Evolutionary conservation across 2,797 vertebrate genomes (phyloP).

Genomic region (Vultur gryphus): DNA sequence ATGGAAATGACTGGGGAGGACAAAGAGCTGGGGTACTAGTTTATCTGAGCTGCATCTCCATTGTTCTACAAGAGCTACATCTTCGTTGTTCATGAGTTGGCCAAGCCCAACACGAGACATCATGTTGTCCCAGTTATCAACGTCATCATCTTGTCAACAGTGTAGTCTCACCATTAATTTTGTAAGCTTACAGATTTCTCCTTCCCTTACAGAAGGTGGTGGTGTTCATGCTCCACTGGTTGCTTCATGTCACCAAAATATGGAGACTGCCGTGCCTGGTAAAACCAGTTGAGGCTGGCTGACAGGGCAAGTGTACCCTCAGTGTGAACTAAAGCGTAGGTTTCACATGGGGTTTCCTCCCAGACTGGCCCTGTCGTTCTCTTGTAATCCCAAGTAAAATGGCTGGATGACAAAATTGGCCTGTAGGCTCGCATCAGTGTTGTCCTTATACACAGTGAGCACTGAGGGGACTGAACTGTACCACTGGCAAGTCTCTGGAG

Average conservation of each 20-base stretch:
- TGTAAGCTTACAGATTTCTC: background rate
- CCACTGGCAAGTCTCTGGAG: background rate
- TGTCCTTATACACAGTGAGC: background rate
- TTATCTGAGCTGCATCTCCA: background rate
- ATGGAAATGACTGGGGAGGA: background rate
- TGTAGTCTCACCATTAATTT: background rate
- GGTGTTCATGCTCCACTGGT: background rate
- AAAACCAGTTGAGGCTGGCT: background rate
- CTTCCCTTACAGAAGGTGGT: background rate
- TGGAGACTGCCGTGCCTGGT: background rate
- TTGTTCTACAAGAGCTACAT: background rate
- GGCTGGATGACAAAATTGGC: background rate
- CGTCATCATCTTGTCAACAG: background rate
- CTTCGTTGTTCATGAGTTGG: background rate
- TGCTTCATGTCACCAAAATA: background rate
- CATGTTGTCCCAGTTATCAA: background rate
- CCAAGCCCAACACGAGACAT: background rate
- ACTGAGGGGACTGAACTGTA: background rate
- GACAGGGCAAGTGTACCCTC: background rate
- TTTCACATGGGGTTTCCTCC: background rate
- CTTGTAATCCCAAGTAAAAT: rapidly evolving
- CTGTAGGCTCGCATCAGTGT: background rate
- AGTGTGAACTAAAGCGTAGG: background rate
- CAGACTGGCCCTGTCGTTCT: background rate
- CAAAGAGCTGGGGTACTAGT: background rate